These are phyloP conservation scores for Pogoniulus pusillus DNA, from an alignment of 2,797 vertebrate species.

Conservation along the genomic window DNA sequence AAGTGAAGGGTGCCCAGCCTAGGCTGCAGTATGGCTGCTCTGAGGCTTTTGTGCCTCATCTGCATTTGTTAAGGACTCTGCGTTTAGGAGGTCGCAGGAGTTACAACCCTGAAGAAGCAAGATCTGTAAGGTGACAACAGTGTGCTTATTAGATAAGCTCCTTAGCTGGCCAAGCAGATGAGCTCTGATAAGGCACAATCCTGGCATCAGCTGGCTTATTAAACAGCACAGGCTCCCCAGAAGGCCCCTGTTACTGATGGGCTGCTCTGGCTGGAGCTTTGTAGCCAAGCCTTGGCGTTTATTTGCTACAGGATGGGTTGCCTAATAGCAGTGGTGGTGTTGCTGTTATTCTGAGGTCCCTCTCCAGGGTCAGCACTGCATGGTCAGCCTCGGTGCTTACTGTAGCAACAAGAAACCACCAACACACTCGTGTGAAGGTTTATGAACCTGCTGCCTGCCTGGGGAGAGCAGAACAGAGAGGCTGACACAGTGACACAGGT, in stretches of 20 bases:
- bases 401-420: not conserved
- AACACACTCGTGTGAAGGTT: not conserved
- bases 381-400: not conserved
- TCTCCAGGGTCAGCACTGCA: not conserved
- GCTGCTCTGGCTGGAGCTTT: not conserved
- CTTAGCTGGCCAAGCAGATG: conserved; percentile 21
- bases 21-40: not conserved
- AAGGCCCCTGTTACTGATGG: not conserved
- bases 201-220: conserved; percentile 2
- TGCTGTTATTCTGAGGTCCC: not conserved
- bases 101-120: not conserved
- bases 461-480: not conserved
- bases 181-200: not conserved
- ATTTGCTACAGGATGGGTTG: not conserved
- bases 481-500: not conserved
- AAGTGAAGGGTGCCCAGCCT: not conserved
- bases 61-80: not conserved
- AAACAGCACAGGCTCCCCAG: not conserved
- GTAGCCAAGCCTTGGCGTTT: not conserved
- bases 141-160: conserved; percentile 4
- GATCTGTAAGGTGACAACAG: not conserved
- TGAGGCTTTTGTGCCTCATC: not conserved
- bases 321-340: not conserved
- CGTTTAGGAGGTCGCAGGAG: not conserved
- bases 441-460: not conserved